phyloP scores from a whole-genome alignment of 2,888 invertebrate genomes.

The Machimus rusticus region DNA sequence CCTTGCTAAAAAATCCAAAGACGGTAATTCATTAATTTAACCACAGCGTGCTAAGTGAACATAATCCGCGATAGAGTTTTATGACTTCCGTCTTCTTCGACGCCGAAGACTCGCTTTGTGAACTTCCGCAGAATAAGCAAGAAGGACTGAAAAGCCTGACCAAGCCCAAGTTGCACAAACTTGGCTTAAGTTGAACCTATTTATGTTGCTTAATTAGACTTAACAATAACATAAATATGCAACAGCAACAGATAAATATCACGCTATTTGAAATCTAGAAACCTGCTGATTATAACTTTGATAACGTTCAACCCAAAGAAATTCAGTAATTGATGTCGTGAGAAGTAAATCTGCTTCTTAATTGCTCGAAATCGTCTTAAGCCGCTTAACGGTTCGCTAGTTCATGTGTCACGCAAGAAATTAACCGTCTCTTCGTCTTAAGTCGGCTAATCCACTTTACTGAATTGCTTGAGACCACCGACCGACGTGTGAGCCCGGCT shows the following conservation, averaged over 20 bases:
- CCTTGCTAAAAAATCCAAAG: neutral
- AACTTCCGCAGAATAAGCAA: neutral
- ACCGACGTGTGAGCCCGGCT: neutral
- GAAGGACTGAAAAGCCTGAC: neutral
- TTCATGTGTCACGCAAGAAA: neutral
- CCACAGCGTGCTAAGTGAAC: neutral
- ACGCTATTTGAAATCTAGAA: neutral
- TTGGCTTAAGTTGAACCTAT: neutral
- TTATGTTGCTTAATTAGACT: neutral
- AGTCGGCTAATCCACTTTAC: neutral
- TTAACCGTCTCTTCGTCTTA: neutral
- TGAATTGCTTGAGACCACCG: neutral
- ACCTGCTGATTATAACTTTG: neutral
- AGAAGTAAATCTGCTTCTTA: neutral
- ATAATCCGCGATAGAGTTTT: neutral
- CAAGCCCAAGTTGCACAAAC: neutral
- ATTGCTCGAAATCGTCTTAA: constrained; percentile 15
- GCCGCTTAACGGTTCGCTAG: neutral
- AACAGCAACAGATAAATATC: neutral
- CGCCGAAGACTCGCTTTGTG: neutral
- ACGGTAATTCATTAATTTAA: neutral
- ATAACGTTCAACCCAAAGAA: neutral
- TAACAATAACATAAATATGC: neutral
- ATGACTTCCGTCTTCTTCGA: neutral
- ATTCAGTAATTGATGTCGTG: neutral